These are phyloP conservation scores for Aptenodytes patagonicus DNA, from an alignment of 2,113 vertebrate species.

Conservation along the genomic window DNA sequence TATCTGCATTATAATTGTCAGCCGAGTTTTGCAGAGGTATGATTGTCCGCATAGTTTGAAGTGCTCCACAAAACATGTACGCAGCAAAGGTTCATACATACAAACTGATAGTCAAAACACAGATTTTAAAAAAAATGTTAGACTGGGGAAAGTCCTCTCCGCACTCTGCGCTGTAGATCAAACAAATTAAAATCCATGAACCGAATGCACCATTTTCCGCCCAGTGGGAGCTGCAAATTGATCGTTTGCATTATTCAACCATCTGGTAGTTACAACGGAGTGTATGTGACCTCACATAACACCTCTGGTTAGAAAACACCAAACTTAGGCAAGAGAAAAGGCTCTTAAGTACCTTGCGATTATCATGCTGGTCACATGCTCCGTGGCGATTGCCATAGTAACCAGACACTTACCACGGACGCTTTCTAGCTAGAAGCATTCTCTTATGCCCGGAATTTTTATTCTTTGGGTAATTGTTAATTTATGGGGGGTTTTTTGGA, in stretches of 20 bases:
- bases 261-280: background rate
- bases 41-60: background rate
- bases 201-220: background rate
- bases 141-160: background rate
- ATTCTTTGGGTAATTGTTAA: background rate
- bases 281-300: background rate
- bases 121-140: background rate
- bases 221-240: conserved; percentile 13
- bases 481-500: background rate
- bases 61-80: fast-evolving
- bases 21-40: background rate
- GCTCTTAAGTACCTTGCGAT: background rate
- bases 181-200: background rate
- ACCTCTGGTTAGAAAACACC: background rate
- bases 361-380: conserved; percentile 18
- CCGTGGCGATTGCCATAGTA: conserved; percentile 41
- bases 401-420: conserved; percentile 47
- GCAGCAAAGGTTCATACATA: background rate
- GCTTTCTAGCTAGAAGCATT: background rate
- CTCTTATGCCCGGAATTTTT: background rate
- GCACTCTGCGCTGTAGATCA: background rate
- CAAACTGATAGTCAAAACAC: fast-evolving
- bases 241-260: background rate
- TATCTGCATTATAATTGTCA: background rate
- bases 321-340: background rate